These are phyloP conservation scores for Bombus polaris DNA, from an alignment of 1,140 invertebrate genomes.

Conservation along the genomic window DNA sequence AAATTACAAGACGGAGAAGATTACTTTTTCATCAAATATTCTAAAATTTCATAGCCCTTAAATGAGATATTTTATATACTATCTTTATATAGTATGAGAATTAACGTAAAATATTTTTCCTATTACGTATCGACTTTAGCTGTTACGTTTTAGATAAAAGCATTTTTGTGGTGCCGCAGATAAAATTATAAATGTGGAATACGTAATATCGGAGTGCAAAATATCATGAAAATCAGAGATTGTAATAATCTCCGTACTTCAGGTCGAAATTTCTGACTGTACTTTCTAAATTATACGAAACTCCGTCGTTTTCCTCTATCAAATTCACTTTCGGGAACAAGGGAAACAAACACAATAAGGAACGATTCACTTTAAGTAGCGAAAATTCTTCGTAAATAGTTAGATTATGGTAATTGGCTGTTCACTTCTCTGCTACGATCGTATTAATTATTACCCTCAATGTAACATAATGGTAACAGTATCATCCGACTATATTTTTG, in stretches of 20 bases:
- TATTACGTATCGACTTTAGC: background rate
- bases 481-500: background rate
- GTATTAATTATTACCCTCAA: slow-evolving; percentile 2
- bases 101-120: background rate
- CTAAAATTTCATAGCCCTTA: too few species aligned
- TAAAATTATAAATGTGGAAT: background rate
- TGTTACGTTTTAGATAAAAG: background rate
- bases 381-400: slow-evolving; percentile 16
- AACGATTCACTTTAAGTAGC: background rate
- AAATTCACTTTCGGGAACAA: background rate
- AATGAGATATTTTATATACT: background rate
- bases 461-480: background rate
- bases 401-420: slow-evolving; percentile 19
- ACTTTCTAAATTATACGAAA: background rate
- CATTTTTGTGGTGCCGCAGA: background rate
- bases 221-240: too few species aligned
- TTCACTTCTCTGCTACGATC: background rate
- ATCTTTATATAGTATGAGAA: background rate
- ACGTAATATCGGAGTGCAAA: background rate
- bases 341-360: background rate
- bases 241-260: background rate
- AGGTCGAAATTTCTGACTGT: background rate
- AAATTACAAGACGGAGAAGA: too few species aligned
- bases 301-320: background rate
- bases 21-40: too few species aligned